Base-by-base conservation (phyloP, 1,140 invertebrate species). In the Zophobas atratus region DNA sequence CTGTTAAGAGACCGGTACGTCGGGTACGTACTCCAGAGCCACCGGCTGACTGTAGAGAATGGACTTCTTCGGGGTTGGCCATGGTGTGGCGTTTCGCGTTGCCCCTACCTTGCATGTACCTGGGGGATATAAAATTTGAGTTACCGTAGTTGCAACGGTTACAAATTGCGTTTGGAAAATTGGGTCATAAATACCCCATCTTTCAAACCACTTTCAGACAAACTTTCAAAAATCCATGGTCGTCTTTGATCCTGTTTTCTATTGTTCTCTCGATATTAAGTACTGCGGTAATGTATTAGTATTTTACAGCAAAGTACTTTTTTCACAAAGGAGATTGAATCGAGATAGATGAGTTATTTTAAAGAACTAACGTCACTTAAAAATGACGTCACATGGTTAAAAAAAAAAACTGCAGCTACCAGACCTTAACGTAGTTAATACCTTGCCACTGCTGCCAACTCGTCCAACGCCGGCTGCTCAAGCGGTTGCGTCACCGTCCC, bases 1-100 rank as follows among this genome's bases (percentile, higher is more conserved):
- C 95, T 2, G 94, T 95, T 0, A 93, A 90, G 5, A 96, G 87
- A 78, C 95, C 95, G 39, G 93, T 94, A 60, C 94, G 88, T 81
- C 95, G 89, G 74, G 93, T 93, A 81, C 95, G 88, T 71, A 84
- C 82, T 39, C 87, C 85, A 70, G 86, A 86, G 4, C 80, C 57
- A 2, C 85, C 84, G 49, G 87, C 86, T 76, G 88, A 86, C 78
- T 88, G 86, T 76, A 89, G 89, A 70, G 88, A 88, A 82, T 92
- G 92, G 0, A 90, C 88, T 80, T 93, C 93, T 81, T 92, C 85
- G 76, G 91, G 86, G 86, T 87, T 85, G 80, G 93, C 88, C 90
- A 93, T 89, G 70, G 91, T 91, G 88, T 95, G 89, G 5, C 91
- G 86, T 85, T 92, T 91, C 4, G 87, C 88, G 80, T 90, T 89